Evolutionary conservation across 1,140 invertebrate genomes (phyloP).

Genomic region (Habropoda laboriosa): DNA sequence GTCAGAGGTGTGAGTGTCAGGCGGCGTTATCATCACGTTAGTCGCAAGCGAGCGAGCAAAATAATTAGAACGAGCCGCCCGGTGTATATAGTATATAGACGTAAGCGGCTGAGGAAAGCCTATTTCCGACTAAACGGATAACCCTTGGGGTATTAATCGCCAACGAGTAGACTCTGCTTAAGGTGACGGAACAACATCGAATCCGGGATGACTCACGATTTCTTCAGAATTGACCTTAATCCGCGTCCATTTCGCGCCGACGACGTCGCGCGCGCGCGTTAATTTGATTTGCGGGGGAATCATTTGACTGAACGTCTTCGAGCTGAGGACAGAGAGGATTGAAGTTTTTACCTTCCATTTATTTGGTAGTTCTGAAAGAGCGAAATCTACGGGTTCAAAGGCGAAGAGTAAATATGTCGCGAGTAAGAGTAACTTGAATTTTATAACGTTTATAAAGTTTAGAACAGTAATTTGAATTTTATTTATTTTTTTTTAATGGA

Average conservation of each 20-base stretch:
- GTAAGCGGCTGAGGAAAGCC: slow-evolving; percentile 49
- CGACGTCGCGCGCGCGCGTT: not conserved
- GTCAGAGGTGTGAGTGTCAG: slow-evolving; percentile 56
- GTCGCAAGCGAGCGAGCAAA: slow-evolving; percentile 72
- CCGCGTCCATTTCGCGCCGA: not conserved
- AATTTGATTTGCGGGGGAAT: slow-evolving; percentile 17
- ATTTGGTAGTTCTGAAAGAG: too few relatives aligned
- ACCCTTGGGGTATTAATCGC: slow-evolving; percentile 56
- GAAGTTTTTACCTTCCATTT: not conserved
- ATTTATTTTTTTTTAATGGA: too few relatives aligned
- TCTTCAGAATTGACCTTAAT: slow-evolving; percentile 46
- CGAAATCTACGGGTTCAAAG: too few relatives aligned
- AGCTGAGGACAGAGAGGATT: not conserved
- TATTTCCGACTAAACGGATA: slow-evolving; percentile 68
- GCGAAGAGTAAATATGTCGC: too few relatives aligned
- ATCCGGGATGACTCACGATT: slow-evolving; percentile 39
- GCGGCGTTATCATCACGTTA: slow-evolving; percentile 74
- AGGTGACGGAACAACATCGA: slow-evolving; percentile 20
- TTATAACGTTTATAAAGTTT: too few relatives aligned
- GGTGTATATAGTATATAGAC: slow-evolving; percentile 1
- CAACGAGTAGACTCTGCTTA: slow-evolving; percentile 5
- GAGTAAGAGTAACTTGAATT: too few relatives aligned
- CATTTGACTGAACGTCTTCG: not conserved
- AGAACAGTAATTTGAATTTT: too few relatives aligned
- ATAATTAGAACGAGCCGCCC: slow-evolving; percentile 72